Conservation (phyloP, 2,113 vertebrate species). For the Ramphastos sulfuratus region DNA sequence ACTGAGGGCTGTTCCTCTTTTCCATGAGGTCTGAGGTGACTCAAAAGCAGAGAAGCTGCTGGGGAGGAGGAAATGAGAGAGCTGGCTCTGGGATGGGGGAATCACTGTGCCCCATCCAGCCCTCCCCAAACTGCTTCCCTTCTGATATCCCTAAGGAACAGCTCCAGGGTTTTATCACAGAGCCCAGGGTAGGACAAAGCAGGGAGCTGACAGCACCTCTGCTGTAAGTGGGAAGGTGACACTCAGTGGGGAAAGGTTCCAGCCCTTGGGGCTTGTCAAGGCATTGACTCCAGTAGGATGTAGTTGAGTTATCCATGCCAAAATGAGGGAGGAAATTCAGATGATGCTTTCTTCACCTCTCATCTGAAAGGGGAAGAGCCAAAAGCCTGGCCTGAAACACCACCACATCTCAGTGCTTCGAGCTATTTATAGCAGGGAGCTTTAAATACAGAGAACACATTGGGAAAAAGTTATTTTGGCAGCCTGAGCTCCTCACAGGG, state of each 20-base stretch:
- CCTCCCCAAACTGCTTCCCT: not conserved
- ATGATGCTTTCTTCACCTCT: accelerated
- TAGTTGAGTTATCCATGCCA: not conserved
- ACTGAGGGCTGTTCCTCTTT: not conserved
- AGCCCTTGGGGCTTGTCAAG: not conserved
- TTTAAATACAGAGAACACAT: not conserved
- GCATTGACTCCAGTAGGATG: not conserved
- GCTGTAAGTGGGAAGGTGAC: not conserved
- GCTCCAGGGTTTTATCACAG: not conserved
- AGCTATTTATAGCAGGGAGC: not conserved
- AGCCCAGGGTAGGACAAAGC: not conserved
- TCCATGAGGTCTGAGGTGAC: not conserved
- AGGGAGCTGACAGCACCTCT: not conserved
- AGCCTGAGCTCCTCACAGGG: not conserved
- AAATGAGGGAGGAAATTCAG: not conserved
- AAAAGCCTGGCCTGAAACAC: not conserved
- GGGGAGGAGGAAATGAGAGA: not conserved
- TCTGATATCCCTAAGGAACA: not conserved
- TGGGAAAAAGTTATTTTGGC: not conserved
- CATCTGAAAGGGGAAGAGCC: not conserved
- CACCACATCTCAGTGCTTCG: not conserved
- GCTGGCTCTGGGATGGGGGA: not conserved
- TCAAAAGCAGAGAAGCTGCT: not conserved
- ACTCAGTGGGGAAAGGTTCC: not conserved
- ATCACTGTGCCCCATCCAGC: not conserved